Conservation (phyloP, 2,888 invertebrate genomes). For the Lysandra bellargus region DNA sequence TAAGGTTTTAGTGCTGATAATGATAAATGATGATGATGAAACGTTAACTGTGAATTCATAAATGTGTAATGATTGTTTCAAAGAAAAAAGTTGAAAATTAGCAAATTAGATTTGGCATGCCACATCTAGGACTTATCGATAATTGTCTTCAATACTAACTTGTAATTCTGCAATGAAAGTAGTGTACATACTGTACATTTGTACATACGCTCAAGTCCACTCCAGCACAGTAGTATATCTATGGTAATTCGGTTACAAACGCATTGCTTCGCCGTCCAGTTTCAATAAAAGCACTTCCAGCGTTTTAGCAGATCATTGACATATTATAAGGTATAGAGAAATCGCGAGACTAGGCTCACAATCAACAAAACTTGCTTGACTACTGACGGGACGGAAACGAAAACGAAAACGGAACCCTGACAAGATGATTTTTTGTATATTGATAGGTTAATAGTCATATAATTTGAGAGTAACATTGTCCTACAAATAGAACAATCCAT, state of each 20-base stretch:
- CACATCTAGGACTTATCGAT: too few species aligned
- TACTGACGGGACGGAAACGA: too few species aligned
- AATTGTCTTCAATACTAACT: background rate
- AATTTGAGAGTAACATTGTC: too few species aligned
- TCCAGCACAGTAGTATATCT: constrained; percentile 38
- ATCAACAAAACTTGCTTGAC: too few species aligned
- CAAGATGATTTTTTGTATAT: too few species aligned
- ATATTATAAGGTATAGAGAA: background rate
- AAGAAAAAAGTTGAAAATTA: background rate
- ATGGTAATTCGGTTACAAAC: constrained; percentile 44
- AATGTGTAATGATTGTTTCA: background rate
- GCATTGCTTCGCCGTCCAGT: constrained; percentile 56
- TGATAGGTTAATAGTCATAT: too few species aligned
- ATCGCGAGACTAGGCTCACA: background rate
- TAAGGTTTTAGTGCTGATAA: too few species aligned
- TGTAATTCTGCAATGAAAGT: constrained; percentile 1
- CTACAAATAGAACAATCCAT: too few species aligned
- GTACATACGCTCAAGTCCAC: constrained; percentile 38
- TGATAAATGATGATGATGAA: background rate
- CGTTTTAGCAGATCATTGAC: constrained; percentile 26
- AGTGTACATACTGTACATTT: constrained; percentile 34
- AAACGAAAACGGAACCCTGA: too few species aligned
- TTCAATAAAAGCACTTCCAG: constrained; percentile 43
- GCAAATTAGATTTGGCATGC: constrained; percentile 8
- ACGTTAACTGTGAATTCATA: background rate